Conservation (phyloP, 1,140 invertebrate species). For the Hylyphantes graminicola region DNA sequence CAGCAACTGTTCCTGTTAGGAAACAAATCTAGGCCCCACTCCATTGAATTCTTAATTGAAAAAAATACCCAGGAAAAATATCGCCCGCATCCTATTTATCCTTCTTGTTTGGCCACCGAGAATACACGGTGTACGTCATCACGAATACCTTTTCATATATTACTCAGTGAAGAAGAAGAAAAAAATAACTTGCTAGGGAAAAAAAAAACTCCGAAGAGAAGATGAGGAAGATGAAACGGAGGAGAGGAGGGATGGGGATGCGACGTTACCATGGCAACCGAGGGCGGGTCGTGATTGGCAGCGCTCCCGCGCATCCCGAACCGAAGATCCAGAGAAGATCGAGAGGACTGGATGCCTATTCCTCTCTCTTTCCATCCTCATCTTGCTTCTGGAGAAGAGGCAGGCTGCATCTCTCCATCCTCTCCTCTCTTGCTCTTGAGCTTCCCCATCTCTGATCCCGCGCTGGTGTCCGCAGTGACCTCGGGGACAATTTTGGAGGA, state of each 20-base stretch:
- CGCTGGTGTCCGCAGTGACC: constrained; percentile 31
- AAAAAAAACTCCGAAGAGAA: constrained; percentile 6
- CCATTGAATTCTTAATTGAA: too few species aligned
- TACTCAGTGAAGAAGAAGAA: too few species aligned
- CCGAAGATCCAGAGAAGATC: constrained; percentile 25
- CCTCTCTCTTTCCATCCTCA: constrained; percentile 16
- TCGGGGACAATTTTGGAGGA: constrained; percentile 12
- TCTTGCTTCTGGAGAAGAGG: background rate
- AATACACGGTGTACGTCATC: too few species aligned
- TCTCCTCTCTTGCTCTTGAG: constrained; percentile 29
- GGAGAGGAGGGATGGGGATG: constrained; percentile 43
- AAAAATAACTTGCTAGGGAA: too few species aligned
- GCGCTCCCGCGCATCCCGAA: constrained; percentile 44
- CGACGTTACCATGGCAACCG: constrained; percentile 52
- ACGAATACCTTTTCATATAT: too few species aligned
- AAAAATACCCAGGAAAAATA: too few species aligned
- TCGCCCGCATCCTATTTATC: too few species aligned
- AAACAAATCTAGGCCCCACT: too few species aligned
- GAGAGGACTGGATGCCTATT: background rate
- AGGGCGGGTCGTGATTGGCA: constrained; percentile 48
- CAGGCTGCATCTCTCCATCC: constrained; percentile 18
- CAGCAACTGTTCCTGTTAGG: too few species aligned
- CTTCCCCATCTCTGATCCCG: constrained; percentile 13
- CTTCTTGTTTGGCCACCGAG: too few species aligned
- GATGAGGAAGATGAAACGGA: constrained; percentile 16